Conservation (phyloP, 2,797 vertebrate species). For the Ciconia nigra region DNA sequence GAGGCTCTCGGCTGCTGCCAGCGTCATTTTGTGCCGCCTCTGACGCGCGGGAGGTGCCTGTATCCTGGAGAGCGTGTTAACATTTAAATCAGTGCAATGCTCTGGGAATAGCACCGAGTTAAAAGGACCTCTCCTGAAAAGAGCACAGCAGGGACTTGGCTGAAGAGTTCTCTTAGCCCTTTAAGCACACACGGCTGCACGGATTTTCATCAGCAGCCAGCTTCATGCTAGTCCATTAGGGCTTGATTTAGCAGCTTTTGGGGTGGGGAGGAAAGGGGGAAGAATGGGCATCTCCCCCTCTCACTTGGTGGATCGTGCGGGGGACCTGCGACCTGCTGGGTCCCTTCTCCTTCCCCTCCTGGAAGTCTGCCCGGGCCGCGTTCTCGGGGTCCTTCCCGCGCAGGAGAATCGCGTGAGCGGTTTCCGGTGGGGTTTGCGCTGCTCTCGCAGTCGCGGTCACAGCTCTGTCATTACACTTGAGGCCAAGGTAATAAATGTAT, state of each 20-base stretch:
- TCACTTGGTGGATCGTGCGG: fast-evolving
- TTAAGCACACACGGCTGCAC: not conserved
- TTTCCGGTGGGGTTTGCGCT: not conserved
- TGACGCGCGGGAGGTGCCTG: not conserved
- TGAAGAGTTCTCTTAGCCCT: conserved; percentile 53
- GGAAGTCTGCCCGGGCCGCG: fast-evolving
- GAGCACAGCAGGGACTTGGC: conserved; percentile 43
- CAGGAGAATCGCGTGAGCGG: fast-evolving
- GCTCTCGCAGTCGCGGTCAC: fast-evolving
- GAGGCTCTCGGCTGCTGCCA: not conserved
- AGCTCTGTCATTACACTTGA: fast-evolving
- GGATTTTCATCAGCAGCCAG: not conserved
- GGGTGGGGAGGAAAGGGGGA: not conserved
- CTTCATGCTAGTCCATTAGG: not conserved
- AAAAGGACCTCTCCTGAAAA: conserved; percentile 49
- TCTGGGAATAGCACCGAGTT: conserved; percentile 19
- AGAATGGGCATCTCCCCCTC: not conserved
- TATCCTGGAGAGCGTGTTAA: conserved; percentile 17
- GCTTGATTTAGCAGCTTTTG: not conserved
- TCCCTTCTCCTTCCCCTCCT: not conserved
- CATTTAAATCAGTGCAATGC: not conserved
- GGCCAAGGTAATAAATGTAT: not conserved
- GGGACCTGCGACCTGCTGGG: not conserved
- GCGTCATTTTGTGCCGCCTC: not conserved
- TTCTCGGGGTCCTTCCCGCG: fast-evolving